These are phyloP conservation scores for Xiphophorus couchianus DNA, from an alignment of 2,113 vertebrate species.

Conservation along the genomic window DNA sequence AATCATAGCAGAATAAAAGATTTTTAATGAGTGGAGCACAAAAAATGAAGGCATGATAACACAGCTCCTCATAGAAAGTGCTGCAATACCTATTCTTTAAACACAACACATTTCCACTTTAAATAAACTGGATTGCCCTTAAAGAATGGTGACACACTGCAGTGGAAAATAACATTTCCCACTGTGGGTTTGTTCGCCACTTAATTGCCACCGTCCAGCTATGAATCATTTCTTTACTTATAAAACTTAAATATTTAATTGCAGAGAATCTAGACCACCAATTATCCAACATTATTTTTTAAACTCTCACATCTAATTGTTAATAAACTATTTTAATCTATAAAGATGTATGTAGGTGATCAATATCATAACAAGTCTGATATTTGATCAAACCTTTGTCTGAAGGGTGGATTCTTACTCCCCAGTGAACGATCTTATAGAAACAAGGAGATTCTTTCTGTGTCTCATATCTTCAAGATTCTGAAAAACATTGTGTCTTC, in stretches of 20 bases:
- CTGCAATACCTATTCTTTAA: constrained; percentile 5
- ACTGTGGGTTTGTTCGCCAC: constrained; percentile 2
- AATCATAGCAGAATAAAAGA: background rate
- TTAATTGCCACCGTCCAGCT: constrained; percentile 8
- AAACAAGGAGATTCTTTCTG: too few species aligned
- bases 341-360: too few species aligned
- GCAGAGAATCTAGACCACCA: background rate
- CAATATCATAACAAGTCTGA: too few species aligned
- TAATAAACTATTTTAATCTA: too few species aligned
- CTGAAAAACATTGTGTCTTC: too few species aligned
- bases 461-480: too few species aligned
- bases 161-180: constrained; percentile 3
- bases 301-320: background rate
- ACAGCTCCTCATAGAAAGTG: constrained; percentile 5
- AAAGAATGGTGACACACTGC: background rate
- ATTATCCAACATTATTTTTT: background rate
- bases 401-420: too few species aligned
- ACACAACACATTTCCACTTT: constrained; percentile 49
- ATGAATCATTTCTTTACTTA: background rate
- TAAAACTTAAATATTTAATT: constrained; percentile 14
- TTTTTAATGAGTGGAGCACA: constrained; percentile 29
- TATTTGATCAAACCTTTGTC: too few species aligned
- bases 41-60: constrained; percentile 33
- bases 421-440: too few species aligned
- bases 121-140: constrained; percentile 39